Conservation (phyloP, 2,113 vertebrate genomes). For the Phylloscopus whistleri region DNA sequence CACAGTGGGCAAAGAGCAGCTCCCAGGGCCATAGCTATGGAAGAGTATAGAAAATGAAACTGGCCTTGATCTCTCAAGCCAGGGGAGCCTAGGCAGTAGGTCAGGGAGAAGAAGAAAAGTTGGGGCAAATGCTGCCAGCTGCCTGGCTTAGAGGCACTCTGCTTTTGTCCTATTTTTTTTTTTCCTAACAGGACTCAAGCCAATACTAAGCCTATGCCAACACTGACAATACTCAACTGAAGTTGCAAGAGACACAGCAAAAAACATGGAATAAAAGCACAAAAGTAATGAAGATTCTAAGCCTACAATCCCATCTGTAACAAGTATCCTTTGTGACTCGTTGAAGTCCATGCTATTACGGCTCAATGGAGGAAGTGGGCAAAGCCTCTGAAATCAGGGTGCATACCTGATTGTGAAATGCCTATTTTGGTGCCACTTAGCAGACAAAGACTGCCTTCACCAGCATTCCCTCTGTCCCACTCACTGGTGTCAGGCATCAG, state of each 20-base stretch:
- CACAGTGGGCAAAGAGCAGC: slow-evolving; percentile 45
- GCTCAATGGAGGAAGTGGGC: not conserved
- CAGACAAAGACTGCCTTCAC: not conserved
- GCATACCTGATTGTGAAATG: not conserved
- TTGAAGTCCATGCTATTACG: not conserved
- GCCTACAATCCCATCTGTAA: not conserved
- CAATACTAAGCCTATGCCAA: not conserved
- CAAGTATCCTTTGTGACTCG: not conserved
- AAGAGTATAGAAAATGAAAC: not conserved
- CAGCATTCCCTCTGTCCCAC: not conserved
- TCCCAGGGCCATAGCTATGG: slow-evolving; percentile 23
- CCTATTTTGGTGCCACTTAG: not conserved
- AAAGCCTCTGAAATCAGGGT: not conserved
- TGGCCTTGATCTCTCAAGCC: not conserved
- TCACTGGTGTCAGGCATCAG: not conserved
- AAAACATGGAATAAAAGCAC: not conserved
- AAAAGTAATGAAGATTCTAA: not conserved
- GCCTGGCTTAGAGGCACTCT: not conserved
- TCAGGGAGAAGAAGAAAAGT: not conserved
- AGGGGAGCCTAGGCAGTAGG: not conserved
- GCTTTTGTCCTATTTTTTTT: not conserved
- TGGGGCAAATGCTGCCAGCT: not conserved
- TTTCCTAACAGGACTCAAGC: not conserved
- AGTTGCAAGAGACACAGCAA: not conserved
- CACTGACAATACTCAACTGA: not conserved